These are phyloP conservation scores for Andinoacara biseriatus DNA, from an alignment of 2,113 vertebrate species.

Conservation along the genomic window DNA sequence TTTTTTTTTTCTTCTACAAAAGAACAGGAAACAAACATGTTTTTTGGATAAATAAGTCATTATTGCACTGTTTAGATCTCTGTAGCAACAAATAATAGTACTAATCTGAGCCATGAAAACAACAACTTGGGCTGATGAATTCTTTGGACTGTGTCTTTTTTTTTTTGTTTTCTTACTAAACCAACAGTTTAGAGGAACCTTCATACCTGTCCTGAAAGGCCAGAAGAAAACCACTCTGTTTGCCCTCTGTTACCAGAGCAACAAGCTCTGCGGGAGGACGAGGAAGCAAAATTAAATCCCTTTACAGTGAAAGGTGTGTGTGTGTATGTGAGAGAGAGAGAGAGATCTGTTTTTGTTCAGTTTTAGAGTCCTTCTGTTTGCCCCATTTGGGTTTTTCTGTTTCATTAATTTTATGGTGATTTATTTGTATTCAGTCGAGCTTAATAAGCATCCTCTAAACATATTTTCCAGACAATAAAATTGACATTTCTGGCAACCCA, in stretches of 20 bases:
- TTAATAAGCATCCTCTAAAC: conserved; percentile 7
- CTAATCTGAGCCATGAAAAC: not conserved
- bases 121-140: conserved; percentile 19
- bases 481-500: conserved; percentile 11
- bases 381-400: conserved; percentile 21
- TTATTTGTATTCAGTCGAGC: conserved; percentile 29
- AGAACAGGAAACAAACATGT: not conserved
- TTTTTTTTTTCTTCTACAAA: not conserved
- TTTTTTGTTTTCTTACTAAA: not conserved
- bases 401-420: conserved; percentile 21
- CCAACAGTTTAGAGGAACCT: conserved; percentile 49
- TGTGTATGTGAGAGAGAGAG: conserved; percentile 1
- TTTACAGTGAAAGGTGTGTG: conserved; percentile 56
- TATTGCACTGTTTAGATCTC: not conserved
- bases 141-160: conserved; percentile 32
- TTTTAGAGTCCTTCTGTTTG: conserved; percentile 7
- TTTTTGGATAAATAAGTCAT: not conserved
- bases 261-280: conserved; percentile 63
- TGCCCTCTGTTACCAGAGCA: conserved; percentile 71
- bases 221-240: conserved; percentile 59
- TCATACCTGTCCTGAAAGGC: conserved; percentile 65
- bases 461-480: conserved; percentile 32
- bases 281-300: conserved; percentile 64
- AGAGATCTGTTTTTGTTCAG: not conserved
- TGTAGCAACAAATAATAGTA: not conserved